phyloP scores from a whole-genome alignment of 2,888 invertebrate genomes.

The Zeuzera pyrina region DNA sequence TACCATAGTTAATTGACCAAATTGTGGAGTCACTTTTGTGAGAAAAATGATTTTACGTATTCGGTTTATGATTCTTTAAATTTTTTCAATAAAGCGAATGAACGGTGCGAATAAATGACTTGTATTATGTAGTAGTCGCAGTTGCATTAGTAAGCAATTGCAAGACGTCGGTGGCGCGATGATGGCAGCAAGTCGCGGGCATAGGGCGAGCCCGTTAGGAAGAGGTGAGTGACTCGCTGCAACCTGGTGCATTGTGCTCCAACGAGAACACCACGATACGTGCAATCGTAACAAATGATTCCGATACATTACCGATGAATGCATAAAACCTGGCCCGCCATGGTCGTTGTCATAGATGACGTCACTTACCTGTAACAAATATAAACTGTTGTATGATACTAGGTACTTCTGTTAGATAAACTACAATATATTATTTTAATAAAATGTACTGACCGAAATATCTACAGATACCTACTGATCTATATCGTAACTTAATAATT shows the following conservation, averaged over 20 bases:
- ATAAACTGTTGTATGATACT: not conserved
- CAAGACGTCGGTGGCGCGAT: conserved; percentile 48
- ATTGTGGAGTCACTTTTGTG: conserved; percentile 4
- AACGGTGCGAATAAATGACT: too few relatives aligned
- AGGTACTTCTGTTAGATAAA: not conserved
- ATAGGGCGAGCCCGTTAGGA: conserved; percentile 69
- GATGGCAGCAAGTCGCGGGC: conserved; percentile 48
- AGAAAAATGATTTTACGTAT: conserved; percentile 3
- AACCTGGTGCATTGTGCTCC: conserved; percentile 72
- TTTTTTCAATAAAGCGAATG: too few relatives aligned
- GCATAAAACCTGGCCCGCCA: not conserved
- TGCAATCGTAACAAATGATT: conserved; percentile 52
- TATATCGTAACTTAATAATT: too few relatives aligned
- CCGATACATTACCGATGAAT: conserved; percentile 35
- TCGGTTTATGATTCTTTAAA: too few relatives aligned
- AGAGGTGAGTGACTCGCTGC: conserved; percentile 70
- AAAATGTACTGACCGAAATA: too few relatives aligned
- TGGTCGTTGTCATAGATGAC: conserved; percentile 2
- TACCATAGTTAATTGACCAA: conserved; percentile 17
- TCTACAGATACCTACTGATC: too few relatives aligned
- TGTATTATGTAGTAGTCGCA: too few relatives aligned
- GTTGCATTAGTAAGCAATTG: conserved; percentile 55
- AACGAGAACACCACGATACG: conserved; percentile 64
- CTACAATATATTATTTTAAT: too few relatives aligned
- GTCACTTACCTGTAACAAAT: conserved; percentile 55